Evolutionary conservation across 2,797 vertebrate species (phyloP), one percentile per base, ranked within the genome.

Genomic region (Avahi laniger): DNA sequence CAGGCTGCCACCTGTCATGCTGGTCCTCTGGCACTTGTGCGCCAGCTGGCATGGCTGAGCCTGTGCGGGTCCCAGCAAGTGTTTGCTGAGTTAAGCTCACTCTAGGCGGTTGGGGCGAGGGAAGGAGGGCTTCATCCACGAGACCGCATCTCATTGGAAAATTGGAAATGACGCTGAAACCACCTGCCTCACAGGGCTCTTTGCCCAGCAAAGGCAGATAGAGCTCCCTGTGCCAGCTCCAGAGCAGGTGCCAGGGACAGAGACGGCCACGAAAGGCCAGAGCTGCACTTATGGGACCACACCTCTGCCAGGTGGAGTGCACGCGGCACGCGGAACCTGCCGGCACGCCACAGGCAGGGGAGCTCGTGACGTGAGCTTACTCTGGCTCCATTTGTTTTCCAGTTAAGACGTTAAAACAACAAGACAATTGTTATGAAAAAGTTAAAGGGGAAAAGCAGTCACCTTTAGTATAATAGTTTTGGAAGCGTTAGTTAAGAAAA

Each of bases 31-130:
- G 22, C 15, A 2, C 48, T 79, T 9, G 14, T 2, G 15, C 2
- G 0, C 35, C n/a, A 1, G 41, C 6, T 20, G 0, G 54, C 10
- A 8, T 4, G 0, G 26, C 50, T 38, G 35, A 41, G 48, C 65
- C 38, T 35, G 35, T n/a, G 13, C 2, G 0, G 54, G 38, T 5
- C 69, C 17, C 15, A 12, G 38, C 33, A 35, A 61, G 9, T 22
- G 5, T 33, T 54, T 15, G 20, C 22, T 12, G 6, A 67, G 30
- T 43, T 67, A 38, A 43, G 18, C 2, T 72, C 24, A 18, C 7
- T 9, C 38, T 43, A 9, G 65, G 63, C 50, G 26, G 30, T 8
- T 18, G 22, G 54, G 28, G 22, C 18, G 11, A 35, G 48, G 30
- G 33, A 33, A 35, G 72, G 65, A 54, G 33, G 3, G 4, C 41